Evolutionary conservation across 2,888 invertebrate genomes (phyloP).

Genomic region (Alcis repandata): DNA sequence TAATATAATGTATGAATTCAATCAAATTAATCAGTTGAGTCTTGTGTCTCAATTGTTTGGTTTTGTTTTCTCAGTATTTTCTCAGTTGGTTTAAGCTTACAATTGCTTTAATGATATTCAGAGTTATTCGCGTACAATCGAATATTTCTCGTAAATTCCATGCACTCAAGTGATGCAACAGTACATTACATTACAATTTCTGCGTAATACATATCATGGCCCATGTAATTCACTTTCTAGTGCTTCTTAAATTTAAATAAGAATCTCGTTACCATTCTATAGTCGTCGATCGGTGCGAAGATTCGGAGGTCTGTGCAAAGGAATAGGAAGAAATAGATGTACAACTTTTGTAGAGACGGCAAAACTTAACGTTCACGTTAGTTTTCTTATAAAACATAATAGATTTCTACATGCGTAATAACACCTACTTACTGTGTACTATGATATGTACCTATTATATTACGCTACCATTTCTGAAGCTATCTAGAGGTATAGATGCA

Average conservation of each 20-base stretch:
- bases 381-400: no score
- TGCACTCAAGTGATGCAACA: constrained; percentile 24
- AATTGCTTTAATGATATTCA: neutral
- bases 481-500: no score
- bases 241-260: constrained; percentile 69
- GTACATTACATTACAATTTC: constrained; percentile 41
- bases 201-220: constrained; percentile 46
- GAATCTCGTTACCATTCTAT: constrained; percentile 64
- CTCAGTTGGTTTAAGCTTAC: no score
- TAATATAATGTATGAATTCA: no score
- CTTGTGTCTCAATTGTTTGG: no score
- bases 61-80: no score
- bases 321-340: constrained; percentile 25
- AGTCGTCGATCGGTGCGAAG: constrained; percentile 54
- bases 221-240: constrained; percentile 70
- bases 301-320: constrained; percentile 50
- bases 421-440: no score
- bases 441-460: no score
- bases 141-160: constrained; percentile 11
- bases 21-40: no score
- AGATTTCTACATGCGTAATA: no score
- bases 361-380: no score
- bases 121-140: neutral
- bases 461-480: no score
- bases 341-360: neutral